Base-by-base conservation (phyloP, 2,888 invertebrate species). In the Pyrochroa serraticornis region DNA sequence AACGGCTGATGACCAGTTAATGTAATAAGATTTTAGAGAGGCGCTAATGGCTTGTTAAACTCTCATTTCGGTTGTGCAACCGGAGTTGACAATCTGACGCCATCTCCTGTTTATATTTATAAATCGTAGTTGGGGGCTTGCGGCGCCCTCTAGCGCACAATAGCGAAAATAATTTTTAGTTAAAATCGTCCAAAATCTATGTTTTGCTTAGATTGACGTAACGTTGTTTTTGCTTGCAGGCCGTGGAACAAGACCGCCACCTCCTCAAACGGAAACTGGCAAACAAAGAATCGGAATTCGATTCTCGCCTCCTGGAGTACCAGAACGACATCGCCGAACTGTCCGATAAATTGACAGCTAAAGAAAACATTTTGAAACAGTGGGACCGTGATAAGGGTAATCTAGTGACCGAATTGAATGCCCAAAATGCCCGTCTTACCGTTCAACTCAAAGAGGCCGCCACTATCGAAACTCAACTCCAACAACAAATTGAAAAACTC, bases 201-300 rank as follows among this genome's bases (percentile, higher is more conserved):
- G n/a, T n/a, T n/a, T n/a, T n/a, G n/a, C n/a, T n/a, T n/a, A n/a
- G n/a, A n/a, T n/a, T 9, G 5, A 31, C 31, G 10, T 42, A 9
- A 7, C 33, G 31, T 7, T 10, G 22, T 13, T 42, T 41, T 41
- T 55, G 49, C n/a, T 81, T 82, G 0, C 85, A 97, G 96, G 88
- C 88, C 75, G 83, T 96, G 78, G 95, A 96, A 80, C 96, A 97
- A 80, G 96, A 97, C 80, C 90, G 95, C 70, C 93, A 97, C 80
- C 84, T 91, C 47, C 83, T 97, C 47, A 85, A 93, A 58, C 85
- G 95, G 61, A 91, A 92, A 71, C 82, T 97, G 74, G 91, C 93
- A 71, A 90, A 92, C 37, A 87, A 91, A 37, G 90, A 93, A 76
- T 90, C 92, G 31, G 96, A 97, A 79, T 92, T 92, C 77, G 96